Evolutionary conservation across 2,888 invertebrate genomes (phyloP), one percentile per base, ranked within the genome.

Genomic region (Leptothorax acervorum): DNA sequence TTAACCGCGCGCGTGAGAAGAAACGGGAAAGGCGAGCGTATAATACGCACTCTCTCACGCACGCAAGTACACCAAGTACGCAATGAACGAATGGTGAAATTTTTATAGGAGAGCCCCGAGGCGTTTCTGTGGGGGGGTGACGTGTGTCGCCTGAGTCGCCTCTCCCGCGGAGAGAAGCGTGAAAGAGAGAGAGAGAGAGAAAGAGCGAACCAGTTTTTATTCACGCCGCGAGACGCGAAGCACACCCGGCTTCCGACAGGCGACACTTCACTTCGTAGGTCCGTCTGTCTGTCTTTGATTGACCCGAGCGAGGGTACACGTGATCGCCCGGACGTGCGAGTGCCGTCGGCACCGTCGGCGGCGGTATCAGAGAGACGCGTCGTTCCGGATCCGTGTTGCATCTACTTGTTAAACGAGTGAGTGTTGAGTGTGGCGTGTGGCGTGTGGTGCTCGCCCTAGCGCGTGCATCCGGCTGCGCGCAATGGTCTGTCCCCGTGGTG

Each of bases 121-220:
- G 92, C 92, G 93, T 92, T 92, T 90, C 92, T 92, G 92, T n/a
- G 92, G 93, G 92, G 84, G 94, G 93, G 15, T 93, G 94, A 93
- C 9, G 9, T 39, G 73, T 28, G 71, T 55, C 28, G 39, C 18
- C 42, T 39, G 73, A 18, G 71, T 55, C 28, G 39, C 18, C 42
- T 91, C 91, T 92, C 91, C 90, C 92, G 90, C 92, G 92, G 91
- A 91, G 68, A 12, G 8, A 23, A 23, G 23, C 23, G 23, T 2
- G 48, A 45, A 3, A 45, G 11, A 39, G 35, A 35, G 35, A 6
- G 45, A 45, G 12, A 42, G 11, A 11, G 42, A 9, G 42, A 42
- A 11, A 3, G 45, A 12, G 45, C 45, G 45, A 48, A 35, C n/a
- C 89, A 90, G 89, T 90, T 91, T 90, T 91, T 89, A 42, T 90